These are phyloP conservation scores for Garrulus glandarius DNA, from an alignment of 2,797 vertebrate species.

Conservation along the genomic window DNA sequence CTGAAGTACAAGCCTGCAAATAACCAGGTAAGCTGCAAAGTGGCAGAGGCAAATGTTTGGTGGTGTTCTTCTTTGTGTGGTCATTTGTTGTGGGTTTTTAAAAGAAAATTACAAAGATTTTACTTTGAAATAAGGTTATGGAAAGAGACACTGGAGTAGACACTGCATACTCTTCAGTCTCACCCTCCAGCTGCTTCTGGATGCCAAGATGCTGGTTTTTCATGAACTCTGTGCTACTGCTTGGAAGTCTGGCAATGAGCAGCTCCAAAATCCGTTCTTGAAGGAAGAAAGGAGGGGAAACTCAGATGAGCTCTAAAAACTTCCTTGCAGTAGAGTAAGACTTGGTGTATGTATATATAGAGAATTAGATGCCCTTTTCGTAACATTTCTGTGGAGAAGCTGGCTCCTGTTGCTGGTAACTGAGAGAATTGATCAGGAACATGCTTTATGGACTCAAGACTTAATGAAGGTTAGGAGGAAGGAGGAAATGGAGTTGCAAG, in stretches of 20 bases:
- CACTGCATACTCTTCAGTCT: not conserved
- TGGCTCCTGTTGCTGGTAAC: not conserved
- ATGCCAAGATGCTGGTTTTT: not conserved
- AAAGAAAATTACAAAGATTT: not conserved
- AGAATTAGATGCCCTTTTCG: not conserved
- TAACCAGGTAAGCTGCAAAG: slow-evolving; percentile 83
- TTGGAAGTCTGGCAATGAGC: not conserved
- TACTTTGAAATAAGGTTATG: not conserved
- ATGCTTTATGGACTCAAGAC: not conserved
- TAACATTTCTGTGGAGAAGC: not conserved
- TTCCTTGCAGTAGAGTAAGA: not conserved
- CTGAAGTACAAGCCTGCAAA: slow-evolving; percentile 91
- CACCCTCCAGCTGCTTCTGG: not conserved
- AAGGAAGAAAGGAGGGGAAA: not conserved
- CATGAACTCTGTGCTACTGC: not conserved
- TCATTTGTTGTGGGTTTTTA: not conserved
- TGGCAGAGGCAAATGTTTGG: not conserved
- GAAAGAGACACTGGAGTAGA: not conserved
- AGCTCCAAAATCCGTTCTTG: not conserved
- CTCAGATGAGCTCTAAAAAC: not conserved
- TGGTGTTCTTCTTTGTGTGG: not conserved
- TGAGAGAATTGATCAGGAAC: not conserved
- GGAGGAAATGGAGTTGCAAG: not conserved
- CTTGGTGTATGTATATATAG: not conserved
- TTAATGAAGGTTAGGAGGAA: not conserved